Percentiles rank a stretch among this genome's conserved stretches.
Conservation (phyloP, 2,888 invertebrate genomes). For the Orthosia incerta region DNA sequence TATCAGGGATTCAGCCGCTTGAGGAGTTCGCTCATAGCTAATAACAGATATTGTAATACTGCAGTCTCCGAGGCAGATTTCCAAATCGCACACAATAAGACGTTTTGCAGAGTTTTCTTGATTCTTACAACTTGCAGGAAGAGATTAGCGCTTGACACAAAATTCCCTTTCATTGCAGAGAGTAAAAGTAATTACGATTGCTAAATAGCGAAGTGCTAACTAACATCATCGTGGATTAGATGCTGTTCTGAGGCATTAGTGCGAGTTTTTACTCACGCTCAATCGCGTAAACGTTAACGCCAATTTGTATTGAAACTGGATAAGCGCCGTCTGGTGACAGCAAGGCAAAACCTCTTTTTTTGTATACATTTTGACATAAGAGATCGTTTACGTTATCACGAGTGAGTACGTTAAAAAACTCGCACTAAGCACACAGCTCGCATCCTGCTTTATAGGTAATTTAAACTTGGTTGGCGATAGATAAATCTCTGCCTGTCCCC, state of each 20-base stretch:
- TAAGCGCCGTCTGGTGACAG: too few relatives aligned
- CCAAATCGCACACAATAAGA: slow-evolving; percentile 51
- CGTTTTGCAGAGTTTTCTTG: slow-evolving; percentile 29
- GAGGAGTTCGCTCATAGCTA: slow-evolving; percentile 40
- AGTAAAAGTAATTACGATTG: slow-evolving; percentile 52
- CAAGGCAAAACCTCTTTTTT: too few relatives aligned
- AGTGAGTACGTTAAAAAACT: too few relatives aligned
- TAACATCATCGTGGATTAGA: slow-evolving; percentile 7
- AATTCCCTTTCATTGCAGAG: slow-evolving; percentile 40
- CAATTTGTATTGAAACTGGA: too few relatives aligned
- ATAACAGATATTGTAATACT: slow-evolving; percentile 53
- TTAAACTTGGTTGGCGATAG: background rate
- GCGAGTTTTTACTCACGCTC: too few relatives aligned
- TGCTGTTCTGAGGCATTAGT: too few relatives aligned
- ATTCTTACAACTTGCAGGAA: slow-evolving; percentile 34
- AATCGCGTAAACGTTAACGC: too few relatives aligned
- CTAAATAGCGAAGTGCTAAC: slow-evolving; percentile 18
- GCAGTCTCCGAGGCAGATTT: slow-evolving; percentile 35
- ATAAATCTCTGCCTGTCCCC: background rate
- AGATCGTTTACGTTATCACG: too few relatives aligned
- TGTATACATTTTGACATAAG: too few relatives aligned
- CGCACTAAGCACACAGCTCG: too few relatives aligned
- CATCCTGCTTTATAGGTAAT: background rate
- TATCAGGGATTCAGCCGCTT: slow-evolving; percentile 38
- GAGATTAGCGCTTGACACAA: slow-evolving; percentile 39